A percentile compares a stretch with the other conserved stretches of the same genome.
Conservation (phyloP, 2,113 vertebrate genomes). For the Rhombomys opimus region DNA sequence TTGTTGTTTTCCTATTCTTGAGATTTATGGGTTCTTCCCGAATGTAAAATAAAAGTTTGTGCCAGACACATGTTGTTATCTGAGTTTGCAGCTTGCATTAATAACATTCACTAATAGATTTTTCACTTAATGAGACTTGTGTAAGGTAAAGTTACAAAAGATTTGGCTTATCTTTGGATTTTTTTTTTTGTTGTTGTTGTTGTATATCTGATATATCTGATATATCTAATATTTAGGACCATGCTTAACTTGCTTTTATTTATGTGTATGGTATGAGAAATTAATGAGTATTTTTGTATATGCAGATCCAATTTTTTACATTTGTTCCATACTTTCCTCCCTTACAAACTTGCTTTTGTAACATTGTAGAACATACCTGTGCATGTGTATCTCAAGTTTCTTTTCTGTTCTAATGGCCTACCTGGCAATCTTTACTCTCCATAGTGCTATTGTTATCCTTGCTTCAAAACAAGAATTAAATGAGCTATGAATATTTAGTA, state of each 20-base stretch:
- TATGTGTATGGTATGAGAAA: neutral
- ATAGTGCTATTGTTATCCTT: neutral
- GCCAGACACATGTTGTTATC: neutral
- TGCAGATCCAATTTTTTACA: neutral
- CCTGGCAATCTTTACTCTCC: neutral
- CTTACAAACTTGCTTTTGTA: neutral
- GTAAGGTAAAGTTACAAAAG: neutral
- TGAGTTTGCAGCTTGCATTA: neutral
- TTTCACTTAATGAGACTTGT: neutral
- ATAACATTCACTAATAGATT: neutral
- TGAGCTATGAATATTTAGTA: neutral
- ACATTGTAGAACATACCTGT: neutral
- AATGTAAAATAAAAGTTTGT: neutral
- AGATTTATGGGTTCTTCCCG: neutral
- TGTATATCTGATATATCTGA: neutral
- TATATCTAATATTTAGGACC: neutral
- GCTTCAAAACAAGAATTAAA: neutral
- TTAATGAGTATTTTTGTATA: neutral
- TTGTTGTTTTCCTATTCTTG: neutral
- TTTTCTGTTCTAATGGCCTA: neutral
- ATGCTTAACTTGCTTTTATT: neutral
- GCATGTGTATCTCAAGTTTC: neutral
- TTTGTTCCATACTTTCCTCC: neutral
- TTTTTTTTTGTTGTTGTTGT: neutral
- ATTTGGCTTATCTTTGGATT: neutral